Conservation (phyloP, 2,797 vertebrate genomes). For the Rhynchonycteris naso region DNA sequence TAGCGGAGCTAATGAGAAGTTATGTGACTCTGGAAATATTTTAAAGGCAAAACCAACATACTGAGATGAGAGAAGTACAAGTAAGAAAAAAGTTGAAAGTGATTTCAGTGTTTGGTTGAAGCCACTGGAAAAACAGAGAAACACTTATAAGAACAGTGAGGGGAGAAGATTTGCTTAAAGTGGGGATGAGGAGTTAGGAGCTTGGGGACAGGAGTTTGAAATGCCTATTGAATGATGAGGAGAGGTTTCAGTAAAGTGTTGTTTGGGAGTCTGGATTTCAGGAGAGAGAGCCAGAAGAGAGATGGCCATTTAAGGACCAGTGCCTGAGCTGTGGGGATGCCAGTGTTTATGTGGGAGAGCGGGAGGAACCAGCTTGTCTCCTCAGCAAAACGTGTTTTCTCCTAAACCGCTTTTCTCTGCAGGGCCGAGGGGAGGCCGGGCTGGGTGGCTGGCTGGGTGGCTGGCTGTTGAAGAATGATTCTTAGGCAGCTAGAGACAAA, state of each 20-base stretch:
- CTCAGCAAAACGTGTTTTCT: not conserved
- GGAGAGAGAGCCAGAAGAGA: not conserved
- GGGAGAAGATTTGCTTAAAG: not conserved
- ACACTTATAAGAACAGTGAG: accelerated
- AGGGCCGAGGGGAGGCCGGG: not conserved
- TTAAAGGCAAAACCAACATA: not conserved
- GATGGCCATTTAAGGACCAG: not conserved
- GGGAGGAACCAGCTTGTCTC: not conserved
- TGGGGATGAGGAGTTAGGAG: not conserved
- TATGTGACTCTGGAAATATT: not conserved
- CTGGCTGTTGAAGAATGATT: not conserved
- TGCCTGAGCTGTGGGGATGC: not conserved
- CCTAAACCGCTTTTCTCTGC: not conserved
- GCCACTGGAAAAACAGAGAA: not conserved
- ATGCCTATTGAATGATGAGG: not conserved
- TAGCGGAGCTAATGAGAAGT: not conserved
- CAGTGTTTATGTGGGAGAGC: not conserved
- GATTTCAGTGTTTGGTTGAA: not conserved
- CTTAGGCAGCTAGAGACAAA: not conserved
- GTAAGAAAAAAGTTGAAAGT: not conserved
- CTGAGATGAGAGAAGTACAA: not conserved
- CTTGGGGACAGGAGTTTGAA: not conserved
- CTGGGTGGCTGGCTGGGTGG: not conserved
- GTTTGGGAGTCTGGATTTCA: not conserved
- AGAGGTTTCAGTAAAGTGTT: not conserved